Base-by-base conservation (phyloP, 2,113 vertebrate species). In the Eleginops maclovinus region DNA sequence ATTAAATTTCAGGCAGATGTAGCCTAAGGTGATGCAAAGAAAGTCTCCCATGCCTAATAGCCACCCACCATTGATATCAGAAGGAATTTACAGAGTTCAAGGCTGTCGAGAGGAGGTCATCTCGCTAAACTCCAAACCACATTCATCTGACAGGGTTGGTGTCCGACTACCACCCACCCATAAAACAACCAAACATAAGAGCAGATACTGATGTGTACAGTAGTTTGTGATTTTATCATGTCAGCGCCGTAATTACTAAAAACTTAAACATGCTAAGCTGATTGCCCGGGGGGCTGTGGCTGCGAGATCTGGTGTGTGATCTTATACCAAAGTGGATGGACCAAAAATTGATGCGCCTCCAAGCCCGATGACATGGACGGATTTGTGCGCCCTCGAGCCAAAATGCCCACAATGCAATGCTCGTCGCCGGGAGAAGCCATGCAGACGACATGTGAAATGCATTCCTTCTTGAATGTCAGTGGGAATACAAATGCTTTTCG, bases 1-100 rank as follows among this genome's bases (percentile, higher is more conserved):
- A 86, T 91, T 91, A 90, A 94, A 92, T 93, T 92, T 89, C 89
- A 90, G 87, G 87, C 85, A 91, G 89, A 93, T 90, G 89, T 94
- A 93, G 93, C 94, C 93, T 91, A 92, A 92, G 94, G 93, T 93
- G 88, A 90, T 93, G 89, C 87, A 83, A 84, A 92, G 85, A 93
- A 92, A 89, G 92, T 91, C 91, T 94, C 90, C 91, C 91, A 92
- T 93, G 89, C 93, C 92, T 94, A 93, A 93, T 93, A 92, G 93
- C 87, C 93, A 93, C 91, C 91, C 93, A 93, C 89, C 91, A 93
- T 90, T 93, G 91, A 94, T 93, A 95, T 92, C 91, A 93, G 87
- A 92, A 91, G 87, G 92, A 93, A 94, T 94, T 93, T 93, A 87
- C 91, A 90, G 90, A 89, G 93, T 92, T 90, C 92, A 94, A 90